Conservation (phyloP, 2,113 vertebrate species). For the Polyodon spathula region DNA sequence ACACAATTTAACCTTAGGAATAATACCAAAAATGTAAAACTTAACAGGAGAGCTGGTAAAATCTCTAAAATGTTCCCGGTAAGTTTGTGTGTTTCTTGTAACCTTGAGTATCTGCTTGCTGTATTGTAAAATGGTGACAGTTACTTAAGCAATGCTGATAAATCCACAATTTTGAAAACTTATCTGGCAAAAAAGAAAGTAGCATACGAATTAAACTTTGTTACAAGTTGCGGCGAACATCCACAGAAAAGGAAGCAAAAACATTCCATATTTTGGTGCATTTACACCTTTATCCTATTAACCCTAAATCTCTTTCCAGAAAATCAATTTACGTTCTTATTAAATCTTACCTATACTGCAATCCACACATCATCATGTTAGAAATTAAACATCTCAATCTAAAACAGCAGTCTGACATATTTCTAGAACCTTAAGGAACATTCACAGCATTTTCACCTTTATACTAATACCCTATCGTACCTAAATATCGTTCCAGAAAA, state of each 20-base stretch:
- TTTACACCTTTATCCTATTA: conserved; percentile 23
- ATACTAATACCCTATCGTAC: conserved; percentile 70
- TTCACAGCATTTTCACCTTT: conserved; percentile 64
- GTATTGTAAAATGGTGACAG: no score
- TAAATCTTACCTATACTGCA: conserved; percentile 10
- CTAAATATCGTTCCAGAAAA: conserved; percentile 68
- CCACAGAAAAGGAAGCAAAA: not conserved
- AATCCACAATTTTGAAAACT: no score
- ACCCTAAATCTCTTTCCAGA: conserved; percentile 15
- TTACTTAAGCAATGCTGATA: no score
- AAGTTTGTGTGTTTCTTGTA: no score
- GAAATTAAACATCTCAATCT: conserved; percentile 40
- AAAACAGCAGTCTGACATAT: conserved; percentile 45
- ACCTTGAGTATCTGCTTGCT: no score
- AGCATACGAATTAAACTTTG: no score
- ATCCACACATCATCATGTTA: conserved; percentile 11
- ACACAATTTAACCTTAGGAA: no score
- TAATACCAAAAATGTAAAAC: no score
- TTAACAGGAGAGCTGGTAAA: no score
- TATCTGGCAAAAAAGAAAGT: no score
- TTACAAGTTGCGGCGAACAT: no score
- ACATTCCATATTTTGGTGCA: conserved; percentile 16
- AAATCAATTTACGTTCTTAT: conserved; percentile 20
- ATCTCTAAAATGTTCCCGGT: no score
- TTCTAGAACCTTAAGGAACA: conserved; percentile 68